Evolutionary conservation across 1,140 invertebrate genomes (phyloP), one percentile per base, ranked within the genome.

Genomic region (Atta colombica): DNA sequence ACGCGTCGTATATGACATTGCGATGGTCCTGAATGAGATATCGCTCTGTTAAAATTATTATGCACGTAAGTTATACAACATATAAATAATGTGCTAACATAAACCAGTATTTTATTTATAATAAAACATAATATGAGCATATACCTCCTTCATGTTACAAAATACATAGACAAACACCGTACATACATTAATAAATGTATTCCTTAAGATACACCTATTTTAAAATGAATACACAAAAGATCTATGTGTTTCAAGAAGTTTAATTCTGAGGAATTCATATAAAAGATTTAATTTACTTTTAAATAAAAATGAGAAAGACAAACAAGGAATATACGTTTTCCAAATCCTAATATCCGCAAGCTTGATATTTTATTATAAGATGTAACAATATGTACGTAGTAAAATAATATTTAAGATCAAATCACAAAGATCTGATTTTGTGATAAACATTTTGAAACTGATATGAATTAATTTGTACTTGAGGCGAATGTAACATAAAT

Each of bases 221-320:
- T 75, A 39, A 60, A 71, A 71, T 58, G 12, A 69, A 58, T 80
- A 58, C 49, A 39, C n/a, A 69, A 69, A 80, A 77, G 55, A 16
- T 71, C 68, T 60, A 45, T 45, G 39, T 45, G 21, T 60, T 39
- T 81, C 21, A 45, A 28, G 8, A 55, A 85, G 61, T 63, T 85
- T 63, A 61, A 21, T 53, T 84, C 18, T 25, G 6, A n/a, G 45
- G 14, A 5, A 65, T 35, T 18, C 8, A 45, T 35, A 77, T 77
- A 51, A 85, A 85, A 77, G n/a, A 31, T 75, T 69, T 51, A 63
- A 1, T 16, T 65, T 14, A 35, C 4, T 35, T 16, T 4, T 45
- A 39, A 72, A 16, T 39, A 12, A 55, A 80, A 21, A 69, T 21
- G 12, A 68, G 6, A 66, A 21, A 21, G 8, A 58, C 8, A 45